Evolutionary conservation across 2,113 vertebrate genomes (phyloP).

Genomic region (Leiothrix lutea): DNA sequence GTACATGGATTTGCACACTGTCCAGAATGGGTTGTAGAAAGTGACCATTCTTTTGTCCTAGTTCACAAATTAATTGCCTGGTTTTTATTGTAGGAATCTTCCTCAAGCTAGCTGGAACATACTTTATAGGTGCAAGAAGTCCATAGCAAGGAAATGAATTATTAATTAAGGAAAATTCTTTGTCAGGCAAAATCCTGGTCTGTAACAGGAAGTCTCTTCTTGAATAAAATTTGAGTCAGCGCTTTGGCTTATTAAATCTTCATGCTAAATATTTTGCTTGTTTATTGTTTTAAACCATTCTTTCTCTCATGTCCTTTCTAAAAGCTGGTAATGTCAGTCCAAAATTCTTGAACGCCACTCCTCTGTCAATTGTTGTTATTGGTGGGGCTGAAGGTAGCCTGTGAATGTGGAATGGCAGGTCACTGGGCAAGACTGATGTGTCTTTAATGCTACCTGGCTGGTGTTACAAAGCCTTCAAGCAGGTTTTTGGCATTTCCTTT

Average conservation of each 20-base stretch:
- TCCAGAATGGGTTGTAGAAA: neutral
- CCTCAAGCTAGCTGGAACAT: neutral
- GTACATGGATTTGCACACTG: neutral
- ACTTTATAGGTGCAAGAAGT: neutral
- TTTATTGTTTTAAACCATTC: neutral
- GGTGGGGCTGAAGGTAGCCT: neutral
- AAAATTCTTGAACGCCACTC: neutral
- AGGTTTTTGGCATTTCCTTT: slow-evolving; percentile 8
- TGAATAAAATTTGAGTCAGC: neutral
- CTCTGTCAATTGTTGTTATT: neutral
- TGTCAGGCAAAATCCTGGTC: neutral
- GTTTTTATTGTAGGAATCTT: neutral
- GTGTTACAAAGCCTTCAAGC: neutral
- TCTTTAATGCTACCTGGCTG: neutral
- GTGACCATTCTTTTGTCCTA: neutral
- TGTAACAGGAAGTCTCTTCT: neutral
- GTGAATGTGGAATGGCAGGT: neutral
- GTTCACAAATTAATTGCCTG: neutral
- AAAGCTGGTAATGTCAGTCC: neutral
- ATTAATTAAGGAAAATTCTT: neutral
- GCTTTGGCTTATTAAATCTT: neutral
- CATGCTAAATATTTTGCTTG: neutral
- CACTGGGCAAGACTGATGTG: neutral
- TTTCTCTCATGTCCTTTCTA: neutral
- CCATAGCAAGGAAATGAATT: neutral